Evolutionary conservation across 2,797 vertebrate species (phyloP).

Genomic region (Cygnus olor): DNA sequence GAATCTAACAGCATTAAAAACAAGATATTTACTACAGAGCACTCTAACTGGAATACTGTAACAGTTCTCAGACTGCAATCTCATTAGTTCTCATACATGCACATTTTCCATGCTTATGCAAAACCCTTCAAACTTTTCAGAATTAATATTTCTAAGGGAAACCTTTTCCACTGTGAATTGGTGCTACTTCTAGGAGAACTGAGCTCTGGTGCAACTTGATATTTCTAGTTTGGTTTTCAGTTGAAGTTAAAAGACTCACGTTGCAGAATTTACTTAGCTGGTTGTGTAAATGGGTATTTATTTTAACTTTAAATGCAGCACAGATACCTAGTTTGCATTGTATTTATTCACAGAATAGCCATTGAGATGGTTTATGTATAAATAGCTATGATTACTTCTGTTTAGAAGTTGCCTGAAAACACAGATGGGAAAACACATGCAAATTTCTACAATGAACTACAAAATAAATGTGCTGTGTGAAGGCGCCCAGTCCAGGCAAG

Average conservation of each 20-base stretch:
- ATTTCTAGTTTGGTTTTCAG: neutral
- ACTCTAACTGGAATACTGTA: neutral
- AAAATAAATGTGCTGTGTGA: neutral
- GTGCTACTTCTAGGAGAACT: neutral
- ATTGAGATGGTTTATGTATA: neutral
- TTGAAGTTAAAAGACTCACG: neutral
- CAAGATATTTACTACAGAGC: constrained; percentile 24
- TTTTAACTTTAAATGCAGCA: neutral
- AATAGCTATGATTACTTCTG: neutral
- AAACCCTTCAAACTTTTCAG: neutral
- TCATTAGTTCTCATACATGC: constrained; percentile 16
- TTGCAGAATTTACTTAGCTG: neutral
- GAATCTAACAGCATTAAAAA: constrained; percentile 9
- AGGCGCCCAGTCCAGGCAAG: neutral
- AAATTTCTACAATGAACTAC: neutral
- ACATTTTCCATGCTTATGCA: constrained; percentile 6
- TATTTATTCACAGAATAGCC: neutral
- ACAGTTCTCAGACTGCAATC: neutral
- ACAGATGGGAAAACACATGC: neutral
- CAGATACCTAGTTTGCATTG: neutral
- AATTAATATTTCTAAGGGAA: neutral
- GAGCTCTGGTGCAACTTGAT: neutral
- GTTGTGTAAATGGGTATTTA: neutral
- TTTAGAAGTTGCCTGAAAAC: neutral
- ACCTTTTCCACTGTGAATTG: neutral